A percentile compares a stretch with the other conserved stretches of the same genome.
Evolutionary conservation across 92 coral and sea anemone species (phyloP).

Genomic region (Siderastrea siderea): DNA sequence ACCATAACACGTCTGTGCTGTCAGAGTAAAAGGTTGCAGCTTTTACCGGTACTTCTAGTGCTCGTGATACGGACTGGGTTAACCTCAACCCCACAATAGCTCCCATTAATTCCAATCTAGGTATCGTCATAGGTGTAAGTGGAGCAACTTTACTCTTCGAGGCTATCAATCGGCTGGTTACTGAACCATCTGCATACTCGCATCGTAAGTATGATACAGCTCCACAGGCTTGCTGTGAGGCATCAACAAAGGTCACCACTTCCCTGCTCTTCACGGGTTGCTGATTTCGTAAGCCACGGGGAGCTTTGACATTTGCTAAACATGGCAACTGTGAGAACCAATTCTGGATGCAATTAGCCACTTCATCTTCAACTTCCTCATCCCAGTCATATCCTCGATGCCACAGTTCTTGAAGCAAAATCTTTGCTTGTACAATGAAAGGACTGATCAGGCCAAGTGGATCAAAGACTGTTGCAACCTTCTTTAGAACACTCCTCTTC

Average conservation of each 20-base stretch:
- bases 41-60: conserved; percentile 55
- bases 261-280: conserved; percentile 42
- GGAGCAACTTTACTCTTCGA: conserved; percentile 69
- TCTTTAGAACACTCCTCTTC: conserved; percentile 64
- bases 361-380: conserved; percentile 51
- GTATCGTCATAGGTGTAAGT: conserved; percentile 59
- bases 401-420: conserved; percentile 72
- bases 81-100: conserved; percentile 65
- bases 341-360: conserved; percentile 38
- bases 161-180: conserved; percentile 49
- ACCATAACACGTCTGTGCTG: conserved; percentile 75
- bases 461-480: conserved; percentile 64
- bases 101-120: conserved; percentile 73
- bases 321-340: conserved; percentile 64
- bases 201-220: conserved; percentile 66
- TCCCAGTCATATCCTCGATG: conserved; percentile 72
- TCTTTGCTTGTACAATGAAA: conserved; percentile 57
- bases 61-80: conserved; percentile 47
- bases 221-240: conserved; percentile 71
- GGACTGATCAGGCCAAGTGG: conserved; percentile 64
- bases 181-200: conserved; percentile 57
- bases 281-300: conserved; percentile 57
- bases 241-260: conserved; percentile 77
- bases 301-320: conserved; percentile 53
- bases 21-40: conserved; percentile 63